Evolutionary conservation across 2,888 invertebrate species (phyloP).

Genomic region (Gymnosoma rotundatum): DNA sequence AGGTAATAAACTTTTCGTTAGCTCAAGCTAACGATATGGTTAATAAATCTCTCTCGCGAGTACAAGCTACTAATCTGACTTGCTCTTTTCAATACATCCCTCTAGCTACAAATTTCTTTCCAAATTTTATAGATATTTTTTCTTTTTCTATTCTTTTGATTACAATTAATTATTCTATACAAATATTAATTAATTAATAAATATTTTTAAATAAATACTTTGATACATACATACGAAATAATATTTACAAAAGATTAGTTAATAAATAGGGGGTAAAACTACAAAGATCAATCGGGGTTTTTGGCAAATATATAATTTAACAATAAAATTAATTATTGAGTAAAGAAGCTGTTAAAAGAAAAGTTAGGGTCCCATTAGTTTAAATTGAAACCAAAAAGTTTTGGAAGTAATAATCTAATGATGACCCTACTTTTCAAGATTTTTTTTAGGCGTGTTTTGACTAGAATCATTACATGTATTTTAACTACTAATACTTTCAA

Average conservation of each 20-base stretch:
- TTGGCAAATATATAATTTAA: background rate
- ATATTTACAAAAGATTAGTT: constrained; percentile 42
- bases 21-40: too few relatives aligned
- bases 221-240: constrained; percentile 1
- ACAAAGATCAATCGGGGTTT: constrained; percentile 12
- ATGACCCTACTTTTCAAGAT: too few relatives aligned
- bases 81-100: background rate
- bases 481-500: background rate
- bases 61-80: background rate
- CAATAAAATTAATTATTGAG: background rate
- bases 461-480: background rate
- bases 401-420: too few relatives aligned
- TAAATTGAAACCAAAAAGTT: background rate
- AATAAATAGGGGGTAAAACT: background rate
- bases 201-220: constrained; percentile 16
- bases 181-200: background rate
- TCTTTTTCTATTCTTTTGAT: background rate
- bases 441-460: too few relatives aligned
- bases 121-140: background rate
- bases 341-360: constrained; percentile 1
- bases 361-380: background rate
- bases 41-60: background rate
- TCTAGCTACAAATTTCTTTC: background rate
- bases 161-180: constrained; percentile 24
- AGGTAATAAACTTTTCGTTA: too few relatives aligned